Evolutionary conservation across 92 coral and sea anemone species (phyloP).

Genomic region (Zoanthus sociatus): DNA sequence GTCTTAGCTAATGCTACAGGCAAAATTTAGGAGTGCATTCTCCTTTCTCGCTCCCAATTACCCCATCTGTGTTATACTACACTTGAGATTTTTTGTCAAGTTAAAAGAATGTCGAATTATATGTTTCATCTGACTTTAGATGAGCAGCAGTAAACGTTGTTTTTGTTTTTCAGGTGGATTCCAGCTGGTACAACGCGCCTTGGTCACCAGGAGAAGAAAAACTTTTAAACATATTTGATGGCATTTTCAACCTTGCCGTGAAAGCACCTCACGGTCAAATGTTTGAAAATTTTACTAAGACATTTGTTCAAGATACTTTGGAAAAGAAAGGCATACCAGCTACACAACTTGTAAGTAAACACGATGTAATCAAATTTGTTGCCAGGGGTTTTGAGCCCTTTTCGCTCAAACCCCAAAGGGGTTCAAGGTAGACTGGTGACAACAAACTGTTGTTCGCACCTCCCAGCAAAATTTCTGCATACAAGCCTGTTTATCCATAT

Average conservation of each 20-base stretch:
- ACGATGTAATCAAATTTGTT: background rate
- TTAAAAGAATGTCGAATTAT: background rate
- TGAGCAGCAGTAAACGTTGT: background rate
- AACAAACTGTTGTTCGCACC: too few species aligned
- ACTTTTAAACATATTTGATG: conserved; percentile 36
- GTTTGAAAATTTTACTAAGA: conserved; percentile 36
- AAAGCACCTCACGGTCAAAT: conserved; percentile 23
- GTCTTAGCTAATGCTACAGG: too few species aligned
- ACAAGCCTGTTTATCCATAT: too few species aligned
- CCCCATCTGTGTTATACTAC: background rate
- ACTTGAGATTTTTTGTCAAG: background rate
- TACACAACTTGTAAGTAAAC: background rate
- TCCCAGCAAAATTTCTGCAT: too few species aligned
- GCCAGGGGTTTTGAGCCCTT: background rate
- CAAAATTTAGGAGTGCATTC: too few species aligned
- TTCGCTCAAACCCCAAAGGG: background rate
- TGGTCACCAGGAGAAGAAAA: conserved; percentile 45
- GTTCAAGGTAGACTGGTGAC: too few species aligned
- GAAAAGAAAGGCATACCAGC: conserved; percentile 24
- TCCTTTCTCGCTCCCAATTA: background rate
- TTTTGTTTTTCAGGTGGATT: conserved; percentile 11
- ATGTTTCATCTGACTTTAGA: background rate
- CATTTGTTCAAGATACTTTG: background rate
- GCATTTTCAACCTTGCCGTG: conserved; percentile 42
- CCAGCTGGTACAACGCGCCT: conserved; percentile 39